Conservation (phyloP, 2,888 invertebrate genomes). For the Dryococelus australis region DNA sequence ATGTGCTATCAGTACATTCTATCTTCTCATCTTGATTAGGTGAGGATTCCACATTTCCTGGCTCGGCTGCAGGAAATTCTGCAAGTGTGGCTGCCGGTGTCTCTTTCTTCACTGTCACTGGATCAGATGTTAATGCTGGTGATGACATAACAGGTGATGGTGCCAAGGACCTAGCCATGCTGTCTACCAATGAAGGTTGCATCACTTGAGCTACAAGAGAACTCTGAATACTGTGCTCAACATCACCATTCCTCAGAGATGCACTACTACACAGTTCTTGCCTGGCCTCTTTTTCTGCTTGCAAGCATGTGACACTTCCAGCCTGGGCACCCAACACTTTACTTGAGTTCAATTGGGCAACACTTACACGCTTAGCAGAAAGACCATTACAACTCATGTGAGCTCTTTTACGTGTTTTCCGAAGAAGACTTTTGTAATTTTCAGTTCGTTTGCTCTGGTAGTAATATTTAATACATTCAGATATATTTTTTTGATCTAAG, state of each 20-base stretch:
- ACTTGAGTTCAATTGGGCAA: background rate
- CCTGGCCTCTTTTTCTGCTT: background rate
- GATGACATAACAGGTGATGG: background rate
- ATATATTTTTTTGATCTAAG: background rate
- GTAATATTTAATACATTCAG: background rate
- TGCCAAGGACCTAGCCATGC: background rate
- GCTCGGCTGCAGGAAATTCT: background rate
- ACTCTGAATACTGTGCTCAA: background rate
- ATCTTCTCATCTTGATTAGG: background rate
- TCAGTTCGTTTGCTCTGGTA: background rate
- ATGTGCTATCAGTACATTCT: background rate
- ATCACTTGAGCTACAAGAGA: background rate
- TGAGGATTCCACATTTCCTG: background rate
- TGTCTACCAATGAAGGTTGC: background rate
- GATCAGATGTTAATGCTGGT: background rate
- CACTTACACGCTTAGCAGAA: background rate
- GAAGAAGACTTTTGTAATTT: background rate
- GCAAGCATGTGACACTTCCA: background rate
- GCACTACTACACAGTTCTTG: background rate
- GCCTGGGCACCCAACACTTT: background rate
- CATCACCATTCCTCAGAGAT: background rate
- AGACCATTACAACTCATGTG: conserved; percentile 7
- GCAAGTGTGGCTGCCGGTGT: background rate
- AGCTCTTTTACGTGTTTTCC: background rate
- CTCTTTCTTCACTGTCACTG: background rate